phyloP scores from a whole-genome alignment of 2,797 vertebrate genomes.

The Triplophysa bombifrons region DNA sequence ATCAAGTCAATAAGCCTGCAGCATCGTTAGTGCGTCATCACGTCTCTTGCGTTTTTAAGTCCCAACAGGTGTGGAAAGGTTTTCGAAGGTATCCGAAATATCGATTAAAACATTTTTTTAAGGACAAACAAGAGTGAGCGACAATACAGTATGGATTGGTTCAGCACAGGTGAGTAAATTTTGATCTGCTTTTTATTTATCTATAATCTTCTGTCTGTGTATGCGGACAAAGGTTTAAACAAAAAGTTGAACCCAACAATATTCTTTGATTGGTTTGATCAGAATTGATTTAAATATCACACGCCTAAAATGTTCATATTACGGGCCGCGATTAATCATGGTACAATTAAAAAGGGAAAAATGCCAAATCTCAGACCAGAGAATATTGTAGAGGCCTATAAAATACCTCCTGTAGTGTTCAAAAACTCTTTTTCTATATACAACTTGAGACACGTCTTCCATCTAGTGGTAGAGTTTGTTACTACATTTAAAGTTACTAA shows the following conservation, averaged over 20 bases:
- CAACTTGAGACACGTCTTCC: constrained; percentile 31
- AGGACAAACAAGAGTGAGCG: neutral
- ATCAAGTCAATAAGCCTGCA: neutral
- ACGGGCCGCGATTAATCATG: no score
- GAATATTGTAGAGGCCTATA: no score
- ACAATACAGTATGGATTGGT: neutral
- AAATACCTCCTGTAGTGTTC: neutral
- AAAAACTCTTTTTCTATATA: neutral
- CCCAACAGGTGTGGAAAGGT: neutral
- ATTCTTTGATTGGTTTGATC: no score
- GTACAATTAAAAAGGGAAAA: no score
- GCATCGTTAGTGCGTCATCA: neutral
- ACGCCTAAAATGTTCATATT: no score
- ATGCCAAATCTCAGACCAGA: no score
- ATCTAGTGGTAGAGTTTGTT: constrained; percentile 42
- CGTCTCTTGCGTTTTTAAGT: neutral
- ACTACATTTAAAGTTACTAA: neutral
- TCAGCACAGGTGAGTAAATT: no score
- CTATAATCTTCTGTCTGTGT: no score
- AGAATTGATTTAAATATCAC: no score
- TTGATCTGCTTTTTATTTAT: no score
- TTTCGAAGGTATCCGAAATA: neutral
- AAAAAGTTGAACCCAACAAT: no score
- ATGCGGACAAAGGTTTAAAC: no score
- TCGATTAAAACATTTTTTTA: neutral